Conservation (phyloP, 2,113 vertebrate genomes). For the Ursus arctos region DNA sequence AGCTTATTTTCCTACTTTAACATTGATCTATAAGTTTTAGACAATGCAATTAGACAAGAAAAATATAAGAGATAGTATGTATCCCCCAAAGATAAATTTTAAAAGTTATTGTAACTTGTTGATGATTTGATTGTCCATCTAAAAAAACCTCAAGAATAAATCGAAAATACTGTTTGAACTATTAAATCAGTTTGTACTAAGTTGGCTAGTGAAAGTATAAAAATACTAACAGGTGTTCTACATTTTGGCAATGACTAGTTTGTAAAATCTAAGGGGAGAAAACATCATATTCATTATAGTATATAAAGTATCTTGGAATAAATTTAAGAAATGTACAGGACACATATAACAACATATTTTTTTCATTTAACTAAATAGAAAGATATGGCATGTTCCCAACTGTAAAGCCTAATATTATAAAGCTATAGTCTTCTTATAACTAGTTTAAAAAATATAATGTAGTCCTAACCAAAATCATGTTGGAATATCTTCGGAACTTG, state of each 20-base stretch:
- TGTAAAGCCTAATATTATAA: background rate
- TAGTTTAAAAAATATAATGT: background rate
- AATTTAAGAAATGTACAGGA: background rate
- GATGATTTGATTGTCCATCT: background rate
- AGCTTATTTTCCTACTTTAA: background rate
- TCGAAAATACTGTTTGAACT: background rate
- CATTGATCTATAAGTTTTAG: background rate
- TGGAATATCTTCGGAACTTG: background rate
- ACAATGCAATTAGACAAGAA: conserved; percentile 36
- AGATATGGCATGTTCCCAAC: background rate
- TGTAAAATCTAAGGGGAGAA: background rate
- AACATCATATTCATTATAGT: background rate
- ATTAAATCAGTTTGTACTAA: background rate
- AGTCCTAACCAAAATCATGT: background rate
- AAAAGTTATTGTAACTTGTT: background rate
- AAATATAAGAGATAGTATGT: background rate
- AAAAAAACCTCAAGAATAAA: background rate
- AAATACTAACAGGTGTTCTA: background rate
- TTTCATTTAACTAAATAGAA: background rate
- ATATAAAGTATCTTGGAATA: background rate
- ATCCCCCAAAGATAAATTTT: background rate
- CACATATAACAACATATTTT: background rate
- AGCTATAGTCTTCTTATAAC: background rate
- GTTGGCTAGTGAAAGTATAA: background rate
- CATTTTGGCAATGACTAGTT: background rate